phyloP scores from a whole-genome alignment of 1,140 invertebrate species.

The Bursaphelenchus mucronatus region DNA sequence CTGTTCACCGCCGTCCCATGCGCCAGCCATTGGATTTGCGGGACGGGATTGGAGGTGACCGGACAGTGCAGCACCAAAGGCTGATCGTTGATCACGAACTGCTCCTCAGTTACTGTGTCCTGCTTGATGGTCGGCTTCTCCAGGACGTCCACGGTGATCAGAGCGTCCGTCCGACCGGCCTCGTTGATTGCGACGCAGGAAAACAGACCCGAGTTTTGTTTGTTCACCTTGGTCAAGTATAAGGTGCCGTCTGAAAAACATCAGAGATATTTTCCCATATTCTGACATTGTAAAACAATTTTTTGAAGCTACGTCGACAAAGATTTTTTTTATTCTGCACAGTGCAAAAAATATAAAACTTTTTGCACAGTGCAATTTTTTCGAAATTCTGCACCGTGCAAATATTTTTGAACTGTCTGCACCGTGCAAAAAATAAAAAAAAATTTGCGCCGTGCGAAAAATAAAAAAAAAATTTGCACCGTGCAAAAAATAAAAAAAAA shows the following conservation, averaged over 20 bases:
- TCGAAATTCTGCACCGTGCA: too few species aligned
- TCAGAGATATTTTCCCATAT: background rate
- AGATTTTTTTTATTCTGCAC: too few species aligned
- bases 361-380: too few species aligned
- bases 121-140: conserved; percentile 17
- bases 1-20: conserved; percentile 3
- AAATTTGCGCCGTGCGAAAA: too few species aligned
- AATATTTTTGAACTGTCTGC: too few species aligned
- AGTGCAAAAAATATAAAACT: too few species aligned
- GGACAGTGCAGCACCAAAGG: conserved; percentile 22
- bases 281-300: background rate
- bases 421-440: too few species aligned
- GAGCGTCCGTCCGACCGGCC: conserved; percentile 47
- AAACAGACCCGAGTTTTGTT: conserved; percentile 44
- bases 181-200: conserved; percentile 54
- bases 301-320: too few species aligned
- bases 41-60: conserved; percentile 17
- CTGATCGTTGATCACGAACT: conserved; percentile 29
- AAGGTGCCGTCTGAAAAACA: conserved; percentile 25
- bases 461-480: too few species aligned
- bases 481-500: too few species aligned
- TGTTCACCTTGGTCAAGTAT: conserved; percentile 8
- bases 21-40: conserved; percentile 8
- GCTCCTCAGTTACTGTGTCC: conserved; percentile 2
- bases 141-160: conserved; percentile 58